A percentile compares a stretch with the other conserved stretches of the same genome.
phyloP scores from a whole-genome alignment of 2,113 vertebrate species.

The Notothenia rossii region DNA sequence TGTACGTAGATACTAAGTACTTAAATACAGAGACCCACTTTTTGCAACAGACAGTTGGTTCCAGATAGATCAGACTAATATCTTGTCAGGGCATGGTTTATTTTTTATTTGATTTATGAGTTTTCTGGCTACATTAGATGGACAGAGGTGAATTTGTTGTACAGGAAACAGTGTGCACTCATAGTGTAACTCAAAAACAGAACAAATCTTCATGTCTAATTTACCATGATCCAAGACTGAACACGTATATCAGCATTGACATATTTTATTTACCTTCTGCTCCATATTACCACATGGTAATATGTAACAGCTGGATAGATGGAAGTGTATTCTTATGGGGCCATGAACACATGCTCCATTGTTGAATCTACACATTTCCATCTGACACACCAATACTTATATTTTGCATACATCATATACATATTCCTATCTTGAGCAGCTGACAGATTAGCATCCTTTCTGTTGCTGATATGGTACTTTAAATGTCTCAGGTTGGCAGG shows the following conservation, averaged over 20 bases:
- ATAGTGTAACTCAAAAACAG: background rate
- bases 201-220: background rate
- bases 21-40: background rate
- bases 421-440: background rate
- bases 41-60: background rate
- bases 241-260: background rate
- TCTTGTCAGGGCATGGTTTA: background rate
- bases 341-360: background rate
- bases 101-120: background rate
- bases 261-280: too few relatives aligned
- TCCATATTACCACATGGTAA: background rate
- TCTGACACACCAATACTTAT: background rate
- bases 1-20: background rate
- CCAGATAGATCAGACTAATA: background rate
- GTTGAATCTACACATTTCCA: background rate
- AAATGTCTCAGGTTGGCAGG: slow-evolving; percentile 73
- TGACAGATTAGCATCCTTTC: background rate
- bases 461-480: slow-evolving; percentile 50
- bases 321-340: background rate
- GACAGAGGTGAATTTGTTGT: background rate
- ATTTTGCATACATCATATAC: background rate
- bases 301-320: background rate
- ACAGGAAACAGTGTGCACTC: background rate
- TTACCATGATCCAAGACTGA: background rate
- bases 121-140: background rate